Evolutionary conservation across 1,140 invertebrate genomes (phyloP).

Genomic region (Lycorma delicatula): DNA sequence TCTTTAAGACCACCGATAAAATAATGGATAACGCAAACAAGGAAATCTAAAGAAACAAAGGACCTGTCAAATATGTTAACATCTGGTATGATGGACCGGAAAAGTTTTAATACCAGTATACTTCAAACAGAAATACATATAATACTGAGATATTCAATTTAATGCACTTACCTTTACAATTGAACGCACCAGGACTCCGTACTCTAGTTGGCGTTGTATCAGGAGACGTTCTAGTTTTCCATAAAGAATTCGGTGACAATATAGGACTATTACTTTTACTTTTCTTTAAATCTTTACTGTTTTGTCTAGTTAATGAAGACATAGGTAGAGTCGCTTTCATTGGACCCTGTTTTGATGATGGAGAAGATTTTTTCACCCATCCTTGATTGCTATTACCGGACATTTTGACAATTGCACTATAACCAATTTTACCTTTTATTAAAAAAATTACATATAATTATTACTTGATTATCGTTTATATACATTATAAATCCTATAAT

Average conservation of each 20-base stretch:
- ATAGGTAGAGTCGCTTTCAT: slow-evolving; percentile 64
- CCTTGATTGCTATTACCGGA: slow-evolving; percentile 40
- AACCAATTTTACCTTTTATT: too few species aligned
- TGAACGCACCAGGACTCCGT: slow-evolving; percentile 50
- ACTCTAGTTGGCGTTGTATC: slow-evolving; percentile 57
- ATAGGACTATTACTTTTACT: slow-evolving; percentile 53
- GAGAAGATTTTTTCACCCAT: slow-evolving; percentile 56
- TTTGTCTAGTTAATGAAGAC: slow-evolving; percentile 55
- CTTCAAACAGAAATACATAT: too few species aligned
- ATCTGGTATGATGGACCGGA: too few species aligned
- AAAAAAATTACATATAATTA: too few species aligned
- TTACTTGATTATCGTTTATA: too few species aligned
- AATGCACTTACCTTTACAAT: slow-evolving; percentile 26
- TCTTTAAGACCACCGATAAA: too few species aligned
- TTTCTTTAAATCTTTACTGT: slow-evolving; percentile 40
- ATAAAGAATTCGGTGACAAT: slow-evolving; percentile 51
- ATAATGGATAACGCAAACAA: too few species aligned
- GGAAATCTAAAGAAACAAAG: too few species aligned
- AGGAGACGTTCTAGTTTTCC: slow-evolving; percentile 52
- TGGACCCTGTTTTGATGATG: slow-evolving; percentile 58
- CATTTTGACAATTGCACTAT: slow-evolving; percentile 45
- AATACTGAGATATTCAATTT: too few species aligned
- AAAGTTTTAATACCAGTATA: too few species aligned
- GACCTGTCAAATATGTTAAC: too few species aligned
- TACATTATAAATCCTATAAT: too few species aligned